Evolutionary conservation across 2,888 invertebrate species (phyloP), one percentile per base, ranked within the genome.

Genomic region (Cerastis rubricosa): DNA sequence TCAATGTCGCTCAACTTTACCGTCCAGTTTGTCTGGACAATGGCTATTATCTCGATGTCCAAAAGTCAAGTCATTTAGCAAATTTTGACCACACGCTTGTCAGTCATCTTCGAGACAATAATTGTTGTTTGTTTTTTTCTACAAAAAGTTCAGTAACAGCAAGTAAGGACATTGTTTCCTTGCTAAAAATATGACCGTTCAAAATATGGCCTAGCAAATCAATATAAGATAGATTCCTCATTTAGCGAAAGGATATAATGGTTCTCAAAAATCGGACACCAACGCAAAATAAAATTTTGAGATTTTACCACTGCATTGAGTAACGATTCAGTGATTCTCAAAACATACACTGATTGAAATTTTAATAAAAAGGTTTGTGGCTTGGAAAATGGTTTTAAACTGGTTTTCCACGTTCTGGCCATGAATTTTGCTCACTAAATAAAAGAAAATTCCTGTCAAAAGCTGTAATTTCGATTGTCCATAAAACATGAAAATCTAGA

Each of bases 71-170:
- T 85, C 82, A 87, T 81, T 89, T 86, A 86, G 78, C 83, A 90
- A 94, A 93, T 93, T 85, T 88, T 80, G 85, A 80, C 87, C 76
- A 79, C 85, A 95, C 91, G 95, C 88, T 78, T 95, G 95, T 93
- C 95, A 93, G 83, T 95, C 94, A 94, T 49, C 35, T 40, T 69
- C 63, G 78, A 83, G 82, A 86, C 89, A 88, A 90, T 92, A 91
- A 91, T 92, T 91, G 82, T 87, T 76, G 68, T 40, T 80, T 80
- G 65, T 40, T 80, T 80, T 70, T 68, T 85, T 64, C 40, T 64
- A 81, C 88, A 87, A 87, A 83, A 84, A 81, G 54, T 78, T 78
- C 70, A 72, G 47, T 79, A 66, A 64, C 71, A 78, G 70, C 76
- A 80, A 69, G 57, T 75, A 69, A 51, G 45, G 73, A 49, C 67